These are phyloP conservation scores for Hoplias malabaricus DNA, from an alignment of 2,113 vertebrate genomes.

Conservation along the genomic window DNA sequence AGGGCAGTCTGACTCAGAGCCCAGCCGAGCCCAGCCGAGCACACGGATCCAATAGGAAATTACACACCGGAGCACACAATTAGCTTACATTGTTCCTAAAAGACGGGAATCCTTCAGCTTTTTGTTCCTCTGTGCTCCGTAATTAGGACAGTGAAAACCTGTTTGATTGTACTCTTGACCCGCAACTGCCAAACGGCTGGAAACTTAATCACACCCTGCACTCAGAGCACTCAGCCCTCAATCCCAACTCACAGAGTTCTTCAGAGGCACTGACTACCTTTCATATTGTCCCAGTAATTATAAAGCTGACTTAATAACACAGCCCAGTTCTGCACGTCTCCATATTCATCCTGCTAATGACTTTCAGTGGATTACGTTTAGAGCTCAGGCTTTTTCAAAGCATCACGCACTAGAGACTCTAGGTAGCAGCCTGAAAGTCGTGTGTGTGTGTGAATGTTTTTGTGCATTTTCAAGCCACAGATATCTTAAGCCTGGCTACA, in stretches of 20 bases:
- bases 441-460: constrained; percentile 6
- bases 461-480: no score
- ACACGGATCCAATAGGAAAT: not conserved
- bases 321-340: not conserved
- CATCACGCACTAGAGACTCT: not conserved
- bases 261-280: not conserved
- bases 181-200: not conserved
- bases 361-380: not conserved
- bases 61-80: constrained; percentile 5
- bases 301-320: not conserved
- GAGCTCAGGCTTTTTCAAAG: not conserved
- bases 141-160: constrained; percentile 17
- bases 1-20: no score
- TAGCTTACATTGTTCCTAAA: constrained; percentile 35
- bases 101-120: constrained; percentile 3
- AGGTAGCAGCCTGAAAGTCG: not conserved
- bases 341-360: not conserved
- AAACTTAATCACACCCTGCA: constrained; percentile 15
- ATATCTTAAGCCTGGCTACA: no score
- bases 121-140: not conserved
- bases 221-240: not conserved
- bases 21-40: not conserved
- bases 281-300: not conserved
- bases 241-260: not conserved
- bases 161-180: constrained; percentile 27